Base-by-base conservation (phyloP, 53 echinoderm and acorn worm species). In the Luidia sarsii region DNA sequence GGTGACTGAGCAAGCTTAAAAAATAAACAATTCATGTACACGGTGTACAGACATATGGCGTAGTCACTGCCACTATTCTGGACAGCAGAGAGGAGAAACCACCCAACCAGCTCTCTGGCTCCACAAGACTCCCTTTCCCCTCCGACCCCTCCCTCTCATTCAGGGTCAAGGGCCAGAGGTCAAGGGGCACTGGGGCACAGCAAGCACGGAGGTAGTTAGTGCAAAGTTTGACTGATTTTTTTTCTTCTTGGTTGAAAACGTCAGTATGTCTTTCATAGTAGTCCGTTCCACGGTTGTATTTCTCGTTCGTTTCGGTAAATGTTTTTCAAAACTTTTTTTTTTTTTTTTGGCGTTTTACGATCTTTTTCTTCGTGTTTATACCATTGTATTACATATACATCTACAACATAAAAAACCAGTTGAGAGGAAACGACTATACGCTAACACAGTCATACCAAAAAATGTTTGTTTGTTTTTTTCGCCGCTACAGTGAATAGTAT, bases 331-430 rank as follows among this genome's bases (percentile, higher is more conserved):
- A 46, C 15, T 46, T 46, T 15, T 15, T 8, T 46, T 15, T 39
- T 11, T 13, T 65, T 18, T 16, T 5, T 21, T 39, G 16, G 23
- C 66, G 10, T 16, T 33, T 9, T 39, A n/a, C 28, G 7, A 4
- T 13, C 37, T 32, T 39, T 65, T 33, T n/a, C n/a, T n/a, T 39
- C 66, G 13, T 20, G 43, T 66, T 65, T 45, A 38, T 28, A 39
- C 68, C 14, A 39, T 46, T 32, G 11, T 39, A 25, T 48, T 25
- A 45, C 48, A 77, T 27, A 61, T 77, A 57, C 39, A 77, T 77
- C 61, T 77, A 77, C 77, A 77, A 77, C 77, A 77, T 77, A 77
- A 77, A 75, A n/a, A 77, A 11, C 45, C 61, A 77, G 61, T 77
- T n/a, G n/a, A n/a, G 59, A 46, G 48, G 45, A 60, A 46, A 21